Percentiles rank a stretch among this genome's conserved stretches.
These are phyloP conservation scores for Lordiphosa stackelbergi DNA, from an alignment of 1,140 invertebrate genomes.

Conservation along the genomic window DNA sequence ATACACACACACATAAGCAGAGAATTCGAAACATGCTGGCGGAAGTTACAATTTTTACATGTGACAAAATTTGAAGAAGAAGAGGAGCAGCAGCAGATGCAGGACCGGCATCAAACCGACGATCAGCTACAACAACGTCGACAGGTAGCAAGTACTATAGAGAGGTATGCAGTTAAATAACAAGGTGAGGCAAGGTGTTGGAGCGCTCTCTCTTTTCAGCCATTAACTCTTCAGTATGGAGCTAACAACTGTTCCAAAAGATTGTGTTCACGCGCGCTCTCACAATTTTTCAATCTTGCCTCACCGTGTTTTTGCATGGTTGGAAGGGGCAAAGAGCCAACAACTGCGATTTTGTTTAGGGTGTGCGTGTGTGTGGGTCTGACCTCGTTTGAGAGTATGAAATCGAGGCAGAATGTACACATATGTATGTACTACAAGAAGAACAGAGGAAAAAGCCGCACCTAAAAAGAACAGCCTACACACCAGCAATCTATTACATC, in stretches of 20 bases:
- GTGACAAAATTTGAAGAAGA: conserved; percentile 7
- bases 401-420: conserved; percentile 25
- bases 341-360: conserved; percentile 42
- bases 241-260: too few species aligned
- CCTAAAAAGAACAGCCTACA: conserved; percentile 34
- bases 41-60: conserved; percentile 34
- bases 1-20: too few species aligned
- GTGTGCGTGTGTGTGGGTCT: conserved; percentile 26
- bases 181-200: too few species aligned
- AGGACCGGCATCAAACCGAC: conserved; percentile 1
- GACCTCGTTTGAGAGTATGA: conserved; percentile 45
- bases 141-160: conserved; percentile 26
- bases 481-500: conserved; percentile 56
- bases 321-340: conserved; percentile 21
- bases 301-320: too few species aligned
- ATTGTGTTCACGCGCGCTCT: too few species aligned
- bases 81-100: conserved; percentile 23
- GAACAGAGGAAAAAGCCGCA: conserved; percentile 45
- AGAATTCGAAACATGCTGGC: conserved; percentile 17
- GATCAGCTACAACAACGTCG: conserved; percentile 18
- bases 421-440: conserved; percentile 20
- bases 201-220: too few species aligned
- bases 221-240: too few species aligned
- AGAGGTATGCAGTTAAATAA: conserved; percentile 5
- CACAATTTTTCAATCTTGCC: background rate